Percentiles rank a stretch among this genome's conserved stretches.
These are phyloP conservation scores for Diphyllodes magnificus DNA, from an alignment of 2,113 vertebrate species.

Conservation along the genomic window DNA sequence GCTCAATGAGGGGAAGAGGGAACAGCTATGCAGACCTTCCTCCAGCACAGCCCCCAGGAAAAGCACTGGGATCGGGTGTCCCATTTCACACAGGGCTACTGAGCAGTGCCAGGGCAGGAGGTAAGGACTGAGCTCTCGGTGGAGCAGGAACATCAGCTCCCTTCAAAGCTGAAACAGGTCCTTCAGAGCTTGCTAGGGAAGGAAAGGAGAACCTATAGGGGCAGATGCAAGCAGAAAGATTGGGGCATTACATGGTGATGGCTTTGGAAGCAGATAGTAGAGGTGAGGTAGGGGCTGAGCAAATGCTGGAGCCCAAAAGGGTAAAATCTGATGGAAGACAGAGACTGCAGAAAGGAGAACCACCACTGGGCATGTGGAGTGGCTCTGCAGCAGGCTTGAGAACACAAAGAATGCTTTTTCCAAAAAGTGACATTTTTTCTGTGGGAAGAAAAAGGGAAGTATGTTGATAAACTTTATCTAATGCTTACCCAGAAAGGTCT, in stretches of 20 bases:
- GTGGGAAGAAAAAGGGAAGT: neutral
- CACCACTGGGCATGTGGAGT: neutral
- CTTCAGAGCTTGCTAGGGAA: neutral
- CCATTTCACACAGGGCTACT: neutral
- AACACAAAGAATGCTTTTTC: neutral
- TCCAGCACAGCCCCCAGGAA: neutral
- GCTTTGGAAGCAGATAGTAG: neutral
- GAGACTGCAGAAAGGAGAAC: neutral
- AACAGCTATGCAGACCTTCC: neutral
- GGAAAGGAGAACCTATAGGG: neutral
- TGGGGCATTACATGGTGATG: neutral
- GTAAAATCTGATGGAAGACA: neutral
- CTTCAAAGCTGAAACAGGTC: neutral
- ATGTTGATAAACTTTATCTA: neutral
- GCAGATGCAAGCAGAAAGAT: neutral
- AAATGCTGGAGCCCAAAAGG: neutral
- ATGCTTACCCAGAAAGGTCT: neutral
- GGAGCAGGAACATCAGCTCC: neutral
- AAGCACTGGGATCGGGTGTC: neutral
- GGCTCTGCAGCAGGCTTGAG: neutral
- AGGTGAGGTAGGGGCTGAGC: neutral
- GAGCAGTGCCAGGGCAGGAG: neutral
- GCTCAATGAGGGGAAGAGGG: neutral
- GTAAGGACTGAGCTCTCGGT: neutral
- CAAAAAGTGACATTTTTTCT: neutral